These are phyloP conservation scores for Ceyx erithaca DNA, from an alignment of 2,797 vertebrate species.

Conservation along the genomic window DNA sequence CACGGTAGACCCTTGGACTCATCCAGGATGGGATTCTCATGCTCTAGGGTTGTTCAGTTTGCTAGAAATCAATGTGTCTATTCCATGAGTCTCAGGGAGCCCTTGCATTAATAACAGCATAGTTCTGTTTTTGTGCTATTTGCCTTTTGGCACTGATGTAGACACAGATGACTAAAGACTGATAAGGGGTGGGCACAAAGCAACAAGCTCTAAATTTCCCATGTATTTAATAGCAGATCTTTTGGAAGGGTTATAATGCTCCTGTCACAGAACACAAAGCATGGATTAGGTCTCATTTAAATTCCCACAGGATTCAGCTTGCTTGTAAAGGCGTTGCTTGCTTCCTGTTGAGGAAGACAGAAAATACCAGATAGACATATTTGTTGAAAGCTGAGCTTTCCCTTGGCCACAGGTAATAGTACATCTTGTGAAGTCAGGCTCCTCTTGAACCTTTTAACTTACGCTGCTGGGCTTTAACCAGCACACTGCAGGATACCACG, in stretches of 20 bases:
- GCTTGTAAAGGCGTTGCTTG: neutral
- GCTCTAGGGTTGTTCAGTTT: neutral
- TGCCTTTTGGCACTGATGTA: neutral
- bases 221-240: neutral
- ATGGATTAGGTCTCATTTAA: neutral
- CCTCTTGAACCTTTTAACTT: neutral
- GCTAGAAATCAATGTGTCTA: neutral
- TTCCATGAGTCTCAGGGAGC: neutral
- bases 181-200: neutral
- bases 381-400: neutral
- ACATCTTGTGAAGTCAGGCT: neutral
- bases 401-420: neutral
- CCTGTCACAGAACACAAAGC: neutral
- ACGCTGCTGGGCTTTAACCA: neutral
- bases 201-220: neutral
- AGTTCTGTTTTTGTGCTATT: neutral
- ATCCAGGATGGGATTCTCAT: neutral
- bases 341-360: neutral
- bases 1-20: neutral
- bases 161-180: neutral
- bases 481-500: neutral
- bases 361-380: neutral
- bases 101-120: fast-evolving
- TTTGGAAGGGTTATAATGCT: neutral
- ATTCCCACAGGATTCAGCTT: neutral